Evolutionary conservation across 2,113 vertebrate species (phyloP).

Genomic region (Anguilla rostrata): DNA sequence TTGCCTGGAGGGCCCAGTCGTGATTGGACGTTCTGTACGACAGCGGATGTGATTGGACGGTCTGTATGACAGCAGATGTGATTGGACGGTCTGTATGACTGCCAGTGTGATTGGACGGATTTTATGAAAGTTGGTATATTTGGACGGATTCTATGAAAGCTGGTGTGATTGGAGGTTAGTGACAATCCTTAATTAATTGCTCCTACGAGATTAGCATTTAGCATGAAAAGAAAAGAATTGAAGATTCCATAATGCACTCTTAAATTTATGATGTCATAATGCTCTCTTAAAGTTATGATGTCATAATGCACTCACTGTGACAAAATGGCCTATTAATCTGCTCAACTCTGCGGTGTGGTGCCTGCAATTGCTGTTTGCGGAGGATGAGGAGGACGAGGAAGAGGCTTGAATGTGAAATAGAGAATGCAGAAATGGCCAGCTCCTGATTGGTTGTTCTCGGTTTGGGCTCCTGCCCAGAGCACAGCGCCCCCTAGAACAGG

Average conservation of each 20-base stretch:
- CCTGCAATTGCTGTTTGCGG: too few relatives aligned
- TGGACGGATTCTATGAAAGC: not conserved
- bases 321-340: not conserved
- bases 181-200: not conserved
- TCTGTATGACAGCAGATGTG: too few relatives aligned
- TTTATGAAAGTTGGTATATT: not conserved
- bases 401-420: not conserved
- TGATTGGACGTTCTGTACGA: too few relatives aligned
- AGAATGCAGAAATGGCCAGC: too few relatives aligned
- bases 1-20: too few relatives aligned
- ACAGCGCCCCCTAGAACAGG: not conserved
- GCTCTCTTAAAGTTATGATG: not conserved
- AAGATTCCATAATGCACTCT: not conserved
- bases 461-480: not conserved
- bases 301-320: not conserved
- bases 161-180: not conserved
- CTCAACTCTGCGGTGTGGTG: too few relatives aligned
- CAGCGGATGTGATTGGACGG: too few relatives aligned
- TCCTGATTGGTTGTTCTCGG: not conserved
- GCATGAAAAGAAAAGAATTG: not conserved
- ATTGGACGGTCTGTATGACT: too few relatives aligned
- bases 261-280: not conserved
- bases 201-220: not conserved
- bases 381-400: not conserved
- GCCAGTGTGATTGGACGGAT: too few relatives aligned